A percentile compares a stretch with the other conserved stretches of the same genome.
Conservation (phyloP, 2,113 vertebrate species). For the Tetrao urogallus region DNA sequence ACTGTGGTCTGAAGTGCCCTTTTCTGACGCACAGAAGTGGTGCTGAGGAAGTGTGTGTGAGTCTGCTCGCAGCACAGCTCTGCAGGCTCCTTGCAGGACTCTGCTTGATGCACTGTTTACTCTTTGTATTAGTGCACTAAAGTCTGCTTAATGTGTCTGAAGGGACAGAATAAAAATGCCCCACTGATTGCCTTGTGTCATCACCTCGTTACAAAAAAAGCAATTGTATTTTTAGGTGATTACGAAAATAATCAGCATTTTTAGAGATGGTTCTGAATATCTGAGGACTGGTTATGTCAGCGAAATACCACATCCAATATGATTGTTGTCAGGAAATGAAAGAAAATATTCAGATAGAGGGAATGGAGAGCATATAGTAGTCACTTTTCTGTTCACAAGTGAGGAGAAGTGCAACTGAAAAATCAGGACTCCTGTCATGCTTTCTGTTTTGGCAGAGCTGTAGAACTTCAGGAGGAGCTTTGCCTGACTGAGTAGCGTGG, state of each 20-base stretch:
- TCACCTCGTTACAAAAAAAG: background rate
- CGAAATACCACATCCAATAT: background rate
- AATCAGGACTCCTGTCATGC: rapidly evolving
- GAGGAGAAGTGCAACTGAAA: background rate
- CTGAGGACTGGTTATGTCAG: background rate
- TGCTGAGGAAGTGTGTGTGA: background rate
- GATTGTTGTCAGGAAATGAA: background rate
- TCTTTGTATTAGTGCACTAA: background rate
- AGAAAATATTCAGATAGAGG: background rate
- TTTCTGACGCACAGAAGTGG: background rate
- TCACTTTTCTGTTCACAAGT: background rate
- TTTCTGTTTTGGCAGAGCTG: background rate
- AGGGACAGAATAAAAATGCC: background rate
- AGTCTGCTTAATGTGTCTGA: background rate
- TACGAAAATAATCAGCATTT: background rate
- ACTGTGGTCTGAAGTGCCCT: background rate
- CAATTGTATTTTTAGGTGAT: background rate
- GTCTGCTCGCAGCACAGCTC: background rate
- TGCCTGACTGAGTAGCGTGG: background rate
- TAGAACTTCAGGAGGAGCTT: background rate
- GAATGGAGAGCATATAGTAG: background rate
- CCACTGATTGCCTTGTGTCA: background rate
- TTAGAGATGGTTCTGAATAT: background rate
- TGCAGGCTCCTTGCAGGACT: background rate
- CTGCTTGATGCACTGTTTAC: background rate